Percentiles rank a stretch among this genome's conserved stretches.
These are phyloP conservation scores for Turritopsis dohrnii DNA, from an alignment of 30 jellyfish, hydroid and myxozoan species.

Conservation along the genomic window DNA sequence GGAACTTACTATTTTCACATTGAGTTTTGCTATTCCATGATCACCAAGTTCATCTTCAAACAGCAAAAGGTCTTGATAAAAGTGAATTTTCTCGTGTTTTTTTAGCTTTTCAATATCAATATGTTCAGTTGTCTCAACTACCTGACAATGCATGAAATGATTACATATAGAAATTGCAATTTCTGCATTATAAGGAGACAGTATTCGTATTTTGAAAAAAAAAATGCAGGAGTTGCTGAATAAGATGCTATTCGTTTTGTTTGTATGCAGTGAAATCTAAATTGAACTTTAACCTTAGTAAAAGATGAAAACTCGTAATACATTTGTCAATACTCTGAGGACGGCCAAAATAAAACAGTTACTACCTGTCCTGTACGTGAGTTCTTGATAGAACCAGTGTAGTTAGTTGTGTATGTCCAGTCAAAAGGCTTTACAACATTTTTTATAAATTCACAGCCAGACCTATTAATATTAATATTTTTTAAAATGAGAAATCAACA, in stretches of 20 bases:
- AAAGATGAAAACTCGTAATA: no score
- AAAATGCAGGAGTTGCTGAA: no score
- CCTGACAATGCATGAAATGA: constrained; percentile 23
- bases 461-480: constrained; percentile 30
- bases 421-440: constrained; percentile 86
- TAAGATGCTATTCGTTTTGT: no score
- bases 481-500: neutral
- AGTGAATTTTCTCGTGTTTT: constrained; percentile 61
- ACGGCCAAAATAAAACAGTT: no score
- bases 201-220: no score
- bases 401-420: constrained; percentile 91
- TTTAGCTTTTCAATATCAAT: constrained; percentile 70
- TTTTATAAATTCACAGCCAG: constrained; percentile 64
- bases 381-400: constrained; percentile 50
- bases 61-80: constrained; percentile 64
- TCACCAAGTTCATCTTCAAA: constrained; percentile 96
- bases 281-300: no score
- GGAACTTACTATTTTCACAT: constrained; percentile 70
- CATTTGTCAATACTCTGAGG: no score
- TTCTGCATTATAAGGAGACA: no score
- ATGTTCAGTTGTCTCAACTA: constrained; percentile 50
- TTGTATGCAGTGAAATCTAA: no score
- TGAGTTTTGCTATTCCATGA: constrained; percentile 79
- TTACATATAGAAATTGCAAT: neutral
- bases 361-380: neutral